Evolutionary conservation across 2,888 invertebrate genomes (phyloP).

Genomic region (Helicoverpa assulta): DNA sequence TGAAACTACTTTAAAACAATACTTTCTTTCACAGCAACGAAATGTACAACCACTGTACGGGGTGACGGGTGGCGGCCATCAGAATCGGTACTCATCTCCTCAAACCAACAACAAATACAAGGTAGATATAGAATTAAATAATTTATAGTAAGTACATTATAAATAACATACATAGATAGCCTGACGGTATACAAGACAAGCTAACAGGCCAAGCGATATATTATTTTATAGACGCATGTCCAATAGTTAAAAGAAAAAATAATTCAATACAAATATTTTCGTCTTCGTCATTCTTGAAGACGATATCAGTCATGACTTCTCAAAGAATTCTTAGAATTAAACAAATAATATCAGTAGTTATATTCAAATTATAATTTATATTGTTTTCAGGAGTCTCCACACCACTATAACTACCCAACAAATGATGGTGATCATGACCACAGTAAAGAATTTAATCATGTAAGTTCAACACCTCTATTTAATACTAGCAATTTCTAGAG

Average conservation of each 20-base stretch:
- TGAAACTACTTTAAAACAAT: background rate
- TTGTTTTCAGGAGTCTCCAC: constrained; percentile 62
- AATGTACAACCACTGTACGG: constrained; percentile 18
- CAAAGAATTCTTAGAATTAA: too few species aligned
- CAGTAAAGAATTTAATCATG: constrained; percentile 73
- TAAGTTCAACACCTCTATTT: constrained; percentile 48
- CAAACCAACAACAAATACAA: constrained; percentile 19
- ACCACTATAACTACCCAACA: constrained; percentile 64
- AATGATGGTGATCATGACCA: constrained; percentile 68
- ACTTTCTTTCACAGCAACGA: background rate
- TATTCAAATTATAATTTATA: too few species aligned
- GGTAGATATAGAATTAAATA: constrained; percentile 11
- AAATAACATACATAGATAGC: background rate
- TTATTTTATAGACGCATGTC: too few species aligned
- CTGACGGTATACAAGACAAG: background rate
- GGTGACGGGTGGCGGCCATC: background rate
- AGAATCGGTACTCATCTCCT: constrained; percentile 1
- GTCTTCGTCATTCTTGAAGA: too few species aligned
- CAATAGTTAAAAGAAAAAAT: too few species aligned
- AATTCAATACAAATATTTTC: too few species aligned
- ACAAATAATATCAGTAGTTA: too few species aligned
- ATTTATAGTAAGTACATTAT: background rate
- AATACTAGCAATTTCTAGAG: background rate
- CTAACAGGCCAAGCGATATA: too few species aligned
- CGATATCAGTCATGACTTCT: too few species aligned